Conservation (phyloP, 1,140 invertebrate species). For the Scaptomyza hsui region DNA sequence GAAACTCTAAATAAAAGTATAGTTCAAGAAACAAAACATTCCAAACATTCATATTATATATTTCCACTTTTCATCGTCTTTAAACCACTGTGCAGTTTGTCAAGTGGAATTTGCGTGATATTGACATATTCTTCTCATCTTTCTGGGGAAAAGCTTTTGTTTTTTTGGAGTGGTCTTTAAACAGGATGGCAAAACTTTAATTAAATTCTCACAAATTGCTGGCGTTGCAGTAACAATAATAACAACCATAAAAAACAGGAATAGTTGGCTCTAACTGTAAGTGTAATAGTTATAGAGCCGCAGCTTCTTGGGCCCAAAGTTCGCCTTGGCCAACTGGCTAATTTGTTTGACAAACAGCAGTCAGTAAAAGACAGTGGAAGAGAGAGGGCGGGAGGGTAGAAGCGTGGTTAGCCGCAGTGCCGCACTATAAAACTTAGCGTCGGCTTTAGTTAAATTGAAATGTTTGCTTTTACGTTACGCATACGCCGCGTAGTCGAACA, state of each 20-base stretch:
- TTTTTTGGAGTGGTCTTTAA: constrained; percentile 44
- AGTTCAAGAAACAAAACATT: no score
- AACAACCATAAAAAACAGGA: constrained; percentile 53
- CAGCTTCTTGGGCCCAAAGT: constrained; percentile 32
- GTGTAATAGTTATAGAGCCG: not conserved
- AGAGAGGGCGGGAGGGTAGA: not conserved
- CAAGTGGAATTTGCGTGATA: constrained; percentile 49
- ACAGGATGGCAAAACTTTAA: constrained; percentile 60
- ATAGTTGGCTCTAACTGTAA: constrained; percentile 40
- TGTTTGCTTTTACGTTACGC: constrained; percentile 60
- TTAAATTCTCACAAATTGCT: constrained; percentile 70
- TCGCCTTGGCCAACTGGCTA: constrained; percentile 66
- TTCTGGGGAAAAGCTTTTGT: not conserved
- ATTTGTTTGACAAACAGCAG: constrained; percentile 74
- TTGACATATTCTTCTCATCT: constrained; percentile 54
- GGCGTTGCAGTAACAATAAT: constrained; percentile 44
- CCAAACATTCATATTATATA: no score
- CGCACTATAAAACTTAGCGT: constrained; percentile 64
- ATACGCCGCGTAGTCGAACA: constrained; percentile 57
- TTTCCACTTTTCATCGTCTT: not conserved
- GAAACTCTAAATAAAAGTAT: no score
- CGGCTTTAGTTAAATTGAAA: constrained; percentile 64
- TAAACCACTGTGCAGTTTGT: constrained; percentile 12
- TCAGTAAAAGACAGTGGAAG: not conserved
- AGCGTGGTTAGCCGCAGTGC: constrained; percentile 54